Base-by-base conservation (phyloP, 2,888 invertebrate genomes). In the Brachypterus glaber region DNA sequence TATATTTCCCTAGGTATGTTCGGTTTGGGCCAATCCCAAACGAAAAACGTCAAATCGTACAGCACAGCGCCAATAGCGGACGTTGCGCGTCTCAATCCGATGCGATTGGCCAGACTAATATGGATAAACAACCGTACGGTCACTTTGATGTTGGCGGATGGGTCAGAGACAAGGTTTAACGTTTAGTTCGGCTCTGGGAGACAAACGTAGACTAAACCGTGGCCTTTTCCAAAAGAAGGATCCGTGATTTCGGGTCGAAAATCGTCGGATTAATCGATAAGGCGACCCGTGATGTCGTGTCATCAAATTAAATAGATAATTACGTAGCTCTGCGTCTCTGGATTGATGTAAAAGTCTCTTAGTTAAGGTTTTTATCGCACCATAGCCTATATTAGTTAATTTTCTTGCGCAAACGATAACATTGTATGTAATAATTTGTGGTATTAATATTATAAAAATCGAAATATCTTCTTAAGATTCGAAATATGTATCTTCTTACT, bases 41-140 rank as follows among this genome's bases (percentile, higher is more conserved):
- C 96, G 0, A 83, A 90, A 41, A 95, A 96, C 68, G 82, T 95
- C 27, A 93, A 95, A 62, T 90, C 92, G 33, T 92, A 91, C 70
- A 92, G 90, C 48, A 91, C 92, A 0, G 86, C 88, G 3, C 90
- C 91, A 0, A 84, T 92, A 62, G 89, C 91, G 7, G 90, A 92
- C 63, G 84, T 88, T 17, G 75, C 84, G 1, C 74, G 88, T 0
- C 70, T 88, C 33, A 89, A 91, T 70, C 89, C 92, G 1, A 84
- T 92, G 68, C 77, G 90, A 24, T 72, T 92, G 47, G 95, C 95
- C 3, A 79, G 91, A 35, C 75, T 98, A 14, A 88, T 95, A 15
- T 98, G 97, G 97, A 89, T 93, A 43, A 91, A 90, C 62, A 84
- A 88, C 57, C 77, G 92, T 37, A 86, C 90, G 17, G 90, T 97